These are phyloP conservation scores for Acromyrmex echinatior DNA, from an alignment of 1,140 invertebrate species.

Conservation along the genomic window DNA sequence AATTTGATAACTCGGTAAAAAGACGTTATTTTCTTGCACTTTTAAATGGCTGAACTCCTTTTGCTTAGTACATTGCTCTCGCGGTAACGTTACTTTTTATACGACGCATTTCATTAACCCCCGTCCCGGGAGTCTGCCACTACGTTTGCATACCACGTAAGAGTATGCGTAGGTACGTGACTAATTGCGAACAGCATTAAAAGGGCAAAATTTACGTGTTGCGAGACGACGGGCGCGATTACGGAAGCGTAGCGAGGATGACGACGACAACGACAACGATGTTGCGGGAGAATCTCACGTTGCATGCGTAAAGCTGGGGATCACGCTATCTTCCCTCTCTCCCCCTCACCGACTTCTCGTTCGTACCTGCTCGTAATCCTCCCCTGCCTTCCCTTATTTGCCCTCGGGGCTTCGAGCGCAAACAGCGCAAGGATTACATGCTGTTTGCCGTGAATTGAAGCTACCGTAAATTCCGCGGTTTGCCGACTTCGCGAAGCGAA, in stretches of 20 bases:
- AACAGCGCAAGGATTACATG: slow-evolving; percentile 64
- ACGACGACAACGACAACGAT: slow-evolving; percentile 7
- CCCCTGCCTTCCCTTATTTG: slow-evolving; percentile 54
- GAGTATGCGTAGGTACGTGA: slow-evolving; percentile 46
- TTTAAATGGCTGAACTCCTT: slow-evolving; percentile 17
- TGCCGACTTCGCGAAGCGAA: slow-evolving; percentile 49
- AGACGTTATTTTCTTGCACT: neutral
- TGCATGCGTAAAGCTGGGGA: slow-evolving; percentile 48
- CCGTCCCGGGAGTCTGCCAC: neutral
- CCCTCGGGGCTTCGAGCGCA: slow-evolving; percentile 54
- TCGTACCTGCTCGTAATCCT: slow-evolving; percentile 53
- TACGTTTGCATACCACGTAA: slow-evolving; percentile 34
- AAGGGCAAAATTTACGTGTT: slow-evolving; percentile 57
- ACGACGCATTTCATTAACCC: slow-evolving; percentile 43
- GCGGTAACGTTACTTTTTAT: slow-evolving; percentile 30
- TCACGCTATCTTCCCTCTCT: neutral
- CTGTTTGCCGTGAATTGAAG: slow-evolving; percentile 61
- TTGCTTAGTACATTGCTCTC: slow-evolving; percentile 7
- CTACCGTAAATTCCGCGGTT: slow-evolving; percentile 57
- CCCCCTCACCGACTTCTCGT: slow-evolving; percentile 19
- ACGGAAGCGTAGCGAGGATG: slow-evolving; percentile 38
- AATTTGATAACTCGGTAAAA: neutral
- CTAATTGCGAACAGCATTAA: slow-evolving; percentile 58
- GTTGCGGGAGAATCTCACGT: slow-evolving; percentile 14
- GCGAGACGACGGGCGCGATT: slow-evolving; percentile 48